Conservation (phyloP, 2,888 invertebrate species). For the Carpatolechia fugitivella region DNA sequence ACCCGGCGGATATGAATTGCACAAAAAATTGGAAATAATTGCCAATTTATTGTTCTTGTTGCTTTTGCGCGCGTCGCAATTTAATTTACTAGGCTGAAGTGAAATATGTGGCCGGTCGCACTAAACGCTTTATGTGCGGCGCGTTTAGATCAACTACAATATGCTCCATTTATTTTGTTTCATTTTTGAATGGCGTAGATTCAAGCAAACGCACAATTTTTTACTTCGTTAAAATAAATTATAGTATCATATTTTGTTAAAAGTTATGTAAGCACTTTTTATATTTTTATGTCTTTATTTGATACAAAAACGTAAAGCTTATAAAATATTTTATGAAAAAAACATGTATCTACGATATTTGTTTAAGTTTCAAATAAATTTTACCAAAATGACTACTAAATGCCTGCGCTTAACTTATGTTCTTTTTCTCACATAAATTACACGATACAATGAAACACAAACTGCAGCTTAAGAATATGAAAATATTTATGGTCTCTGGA, state of each 20-base stretch:
- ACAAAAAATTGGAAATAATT: slow-evolving; percentile 74
- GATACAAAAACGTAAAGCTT: background rate
- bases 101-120: slow-evolving; percentile 6
- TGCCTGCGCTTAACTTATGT: background rate
- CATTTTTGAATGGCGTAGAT: no score
- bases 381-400: slow-evolving; percentile 3
- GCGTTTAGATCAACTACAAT: background rate
- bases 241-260: no score
- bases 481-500: slow-evolving; percentile 2
- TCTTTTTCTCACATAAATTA: slow-evolving; percentile 7
- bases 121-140: slow-evolving; percentile 3
- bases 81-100: slow-evolving; percentile 35
- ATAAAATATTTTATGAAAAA: background rate
- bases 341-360: background rate
- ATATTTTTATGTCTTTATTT: no score
- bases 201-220: no score
- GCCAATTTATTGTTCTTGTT: slow-evolving; percentile 60
- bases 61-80: slow-evolving; percentile 51
- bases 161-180: no score
- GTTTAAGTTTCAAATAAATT: slow-evolving; percentile 1
- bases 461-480: background rate
- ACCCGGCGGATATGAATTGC: slow-evolving; percentile 74
- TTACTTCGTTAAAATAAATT: no score
- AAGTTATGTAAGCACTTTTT: no score
- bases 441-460: slow-evolving; percentile 4